Conservation (phyloP, 1,140 invertebrate genomes). For the Drosophila mayri region DNA sequence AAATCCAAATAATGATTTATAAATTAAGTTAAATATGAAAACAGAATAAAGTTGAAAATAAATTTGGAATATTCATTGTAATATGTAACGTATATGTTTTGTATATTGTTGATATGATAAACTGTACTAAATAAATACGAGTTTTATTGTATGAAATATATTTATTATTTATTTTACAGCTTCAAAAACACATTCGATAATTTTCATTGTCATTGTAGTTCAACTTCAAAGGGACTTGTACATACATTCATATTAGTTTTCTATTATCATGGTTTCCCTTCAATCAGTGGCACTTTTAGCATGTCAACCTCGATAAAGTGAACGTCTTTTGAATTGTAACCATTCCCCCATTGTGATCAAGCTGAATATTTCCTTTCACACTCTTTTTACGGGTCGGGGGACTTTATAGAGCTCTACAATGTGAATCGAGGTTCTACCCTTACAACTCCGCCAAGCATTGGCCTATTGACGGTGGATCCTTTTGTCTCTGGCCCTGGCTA, state of each 20-base stretch:
- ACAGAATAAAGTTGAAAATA: not conserved
- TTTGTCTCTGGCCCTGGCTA: conserved; percentile 37
- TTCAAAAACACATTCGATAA: not conserved
- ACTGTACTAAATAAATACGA: no score
- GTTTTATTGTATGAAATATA: not conserved
- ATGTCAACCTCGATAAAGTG: conserved; percentile 45
- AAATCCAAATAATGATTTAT: not conserved
- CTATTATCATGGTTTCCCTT: conserved; percentile 26
- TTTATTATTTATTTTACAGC: not conserved
- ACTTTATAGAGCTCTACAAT: conserved; percentile 26
- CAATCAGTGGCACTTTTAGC: conserved; percentile 45
- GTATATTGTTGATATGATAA: no score
- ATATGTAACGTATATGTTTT: no score
- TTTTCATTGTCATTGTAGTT: conserved; percentile 19
- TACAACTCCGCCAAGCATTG: conserved; percentile 36
- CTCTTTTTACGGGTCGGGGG: conserved; percentile 46
- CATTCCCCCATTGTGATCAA: conserved; percentile 30
- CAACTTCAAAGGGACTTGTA: conserved; percentile 15
- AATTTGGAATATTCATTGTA: not conserved
- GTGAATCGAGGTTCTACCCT: conserved; percentile 47
- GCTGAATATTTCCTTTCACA: conserved; percentile 55
- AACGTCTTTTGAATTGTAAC: conserved; percentile 45
- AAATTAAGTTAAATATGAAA: not conserved
- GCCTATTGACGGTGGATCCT: conserved; percentile 50
- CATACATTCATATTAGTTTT: conserved; percentile 26